A percentile compares a stretch with the other conserved stretches of the same genome.
Conservation (phyloP, 2,113 vertebrate genomes). For the Noctilio leporinus region DNA sequence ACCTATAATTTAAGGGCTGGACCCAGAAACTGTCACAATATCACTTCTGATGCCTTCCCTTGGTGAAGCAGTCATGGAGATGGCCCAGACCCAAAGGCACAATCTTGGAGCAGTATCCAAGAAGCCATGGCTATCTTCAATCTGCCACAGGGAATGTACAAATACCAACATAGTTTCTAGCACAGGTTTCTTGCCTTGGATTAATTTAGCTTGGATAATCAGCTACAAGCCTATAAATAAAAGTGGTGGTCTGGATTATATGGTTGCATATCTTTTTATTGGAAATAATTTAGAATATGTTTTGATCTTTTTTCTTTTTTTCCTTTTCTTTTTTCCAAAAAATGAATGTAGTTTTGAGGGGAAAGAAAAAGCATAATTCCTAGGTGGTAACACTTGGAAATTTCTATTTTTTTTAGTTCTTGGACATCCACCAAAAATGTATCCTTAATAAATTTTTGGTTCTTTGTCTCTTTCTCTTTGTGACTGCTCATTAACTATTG, state of each 20-base stretch:
- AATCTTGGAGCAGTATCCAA: neutral
- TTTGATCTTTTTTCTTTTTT: neutral
- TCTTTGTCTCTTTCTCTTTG: slow-evolving; percentile 39
- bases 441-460: slow-evolving; percentile 32
- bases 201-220: neutral
- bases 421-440: slow-evolving; percentile 57
- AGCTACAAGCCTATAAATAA: neutral
- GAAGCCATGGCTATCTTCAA: neutral
- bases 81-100: neutral
- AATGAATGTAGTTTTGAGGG: slow-evolving; percentile 36
- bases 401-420: slow-evolving; percentile 61
- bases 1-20: neutral
- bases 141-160: neutral
- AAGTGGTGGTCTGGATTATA: neutral
- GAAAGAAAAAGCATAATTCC: slow-evolving; percentile 30
- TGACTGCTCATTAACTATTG: slow-evolving; percentile 56
- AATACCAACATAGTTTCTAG: neutral
- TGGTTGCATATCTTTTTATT: neutral
- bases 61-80: neutral
- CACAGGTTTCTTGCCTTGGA: neutral
- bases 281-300: neutral
- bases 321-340: neutral
- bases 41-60: neutral
- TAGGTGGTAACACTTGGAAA: slow-evolving; percentile 50
- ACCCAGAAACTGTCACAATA: neutral